Evolutionary conservation across 2,888 invertebrate species (phyloP), one percentile per base, ranked within the genome.

Genomic region (Caenorhabditis doughertyi): DNA sequence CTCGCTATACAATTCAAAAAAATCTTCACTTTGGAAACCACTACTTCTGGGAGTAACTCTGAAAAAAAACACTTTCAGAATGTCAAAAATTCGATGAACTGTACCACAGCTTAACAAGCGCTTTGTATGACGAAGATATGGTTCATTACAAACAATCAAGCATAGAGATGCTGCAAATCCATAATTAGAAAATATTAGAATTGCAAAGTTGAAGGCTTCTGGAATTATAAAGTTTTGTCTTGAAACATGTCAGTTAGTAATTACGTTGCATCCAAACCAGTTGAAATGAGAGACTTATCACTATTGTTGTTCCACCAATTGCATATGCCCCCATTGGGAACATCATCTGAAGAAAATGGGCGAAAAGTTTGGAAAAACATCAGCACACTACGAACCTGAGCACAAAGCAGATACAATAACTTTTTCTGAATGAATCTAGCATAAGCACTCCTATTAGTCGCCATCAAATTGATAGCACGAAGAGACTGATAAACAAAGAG

Each of bases 211-310:
- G 44, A 77, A 77, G 0, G 68, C 77, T 47, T 77, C 77, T 77
- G 68, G 8, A 39, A 18, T n/a, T n/a, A n/a, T n/a, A n/a, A n/a
- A n/a, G n/a, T n/a, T n/a, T n/a, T n/a, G n/a, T n/a, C n/a, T n/a
- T n/a, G n/a, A n/a, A n/a, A n/a, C n/a, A n/a, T n/a, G n/a, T n/a
- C n/a, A n/a, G n/a, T n/a, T n/a, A n/a, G n/a, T n/a, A n/a, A n/a
- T n/a, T n/a, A 77, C 77, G 49, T 60, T 77, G 77, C 77, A 77
- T 77, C 53, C 60, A 60, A 18, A 44, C 44, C 9, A 77, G 11
- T 18, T 77, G 77, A 18, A 77, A 18, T 18, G 68, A 60, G 1
- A 77, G 23, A 29, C 77, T 77, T 0, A 77, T 53, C 9, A 77
- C 55, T 32, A 77, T 77, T 18, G 77, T 77, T 7, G 68, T 53